Base-by-base conservation (phyloP, 1,140 invertebrate genomes). In the Diachasma alloeum region DNA sequence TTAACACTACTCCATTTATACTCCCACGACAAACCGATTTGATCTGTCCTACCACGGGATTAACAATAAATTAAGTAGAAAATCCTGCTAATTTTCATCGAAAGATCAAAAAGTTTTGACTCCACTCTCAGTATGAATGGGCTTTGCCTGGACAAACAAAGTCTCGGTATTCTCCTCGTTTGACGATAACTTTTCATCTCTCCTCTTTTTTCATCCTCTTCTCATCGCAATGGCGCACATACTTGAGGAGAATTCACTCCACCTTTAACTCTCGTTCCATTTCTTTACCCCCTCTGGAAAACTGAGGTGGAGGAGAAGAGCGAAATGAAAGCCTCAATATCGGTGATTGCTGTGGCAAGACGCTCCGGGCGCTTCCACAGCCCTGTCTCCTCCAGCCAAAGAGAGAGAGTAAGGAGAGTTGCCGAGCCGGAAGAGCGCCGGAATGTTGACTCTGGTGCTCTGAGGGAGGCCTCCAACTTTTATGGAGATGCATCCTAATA, bases 401-500 rank as follows among this genome's bases (percentile, higher is more conserved):
- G n/a, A 68, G 19, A 10, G 46, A 56, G 19, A 72, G 71, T 24
- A 48, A 53, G 44, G 46, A 73, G 68, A 79, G 72, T 84, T 81
- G 81, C 82, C 83, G 82, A 75, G 75, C 75, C 77, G 76, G 74
- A 79, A 84, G 80, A 82, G 72, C 39, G 77, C 74, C 75, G 80
- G 79, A 81, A 83, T 89, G 88, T 90, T 89, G 87, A 89, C 87
- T 90, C 87, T 87, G 74, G 76, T 80, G 84, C 84, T 85, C 79
- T 67, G 72, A 63, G 72, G 63, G 71, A 46, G 78, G 82, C 63
- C 79, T 84, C 81, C 84, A 89, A 88, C 87, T 90, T 90, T 90
- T 87, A 90, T 90, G 87, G 87, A 90, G 87, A 89, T 89, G 88
- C 88, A 87, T 88, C 85, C 87, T 88, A 88, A 89, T 90, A 89